Base-by-base conservation (phyloP, 2,113 vertebrate species). In the Marmota monax region DNA sequence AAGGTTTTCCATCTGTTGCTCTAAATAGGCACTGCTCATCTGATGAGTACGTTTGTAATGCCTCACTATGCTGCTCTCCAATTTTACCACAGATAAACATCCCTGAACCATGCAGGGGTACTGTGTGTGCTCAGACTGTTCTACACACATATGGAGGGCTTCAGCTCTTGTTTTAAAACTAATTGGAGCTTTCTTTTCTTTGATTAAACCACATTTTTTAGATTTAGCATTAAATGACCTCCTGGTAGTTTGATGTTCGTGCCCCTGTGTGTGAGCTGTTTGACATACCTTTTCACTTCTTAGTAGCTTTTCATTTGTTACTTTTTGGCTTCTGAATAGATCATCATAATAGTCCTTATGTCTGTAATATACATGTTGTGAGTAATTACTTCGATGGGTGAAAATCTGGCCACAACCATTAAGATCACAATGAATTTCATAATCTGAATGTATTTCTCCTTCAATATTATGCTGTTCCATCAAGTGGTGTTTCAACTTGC, bases 61-160 rank as follows among this genome's bases (percentile, higher is more conserved):
- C 56, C 99, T 99, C 69, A 99, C 97, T 14, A 99, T 98, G 92
- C 99, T 99, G 88, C 98, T 98, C 53, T 99, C 98, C 96, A 99
- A 90, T 2, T 98, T 99, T 67, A 99, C 99, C 0, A 99, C 99
- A 2, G 99, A 99, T 90, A 99, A 98, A 42, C 99, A 99, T 11
- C 99, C 99, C 97, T 99, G 99, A 9, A 99, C 95, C 99, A 99
- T 99, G 98, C 99, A 99, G 0, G 99, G 99, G 91, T 99, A 99
- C 78, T 99, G 99, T 0, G 98, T 99, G 39, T 98, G 98, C 73
- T 99, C 95, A 77, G 98, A 99, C 23, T 99, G 99, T 97, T 99
- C 99, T 83, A 99, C 99, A 92, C 99, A 99, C 99, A 99, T 99
- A 92, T 99, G 99, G 37, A 99, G 98, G 37, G 99, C 99, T 98